Evolutionary conservation across 2,113 vertebrate species (phyloP).

Genomic region (Marmota flaviventris): DNA sequence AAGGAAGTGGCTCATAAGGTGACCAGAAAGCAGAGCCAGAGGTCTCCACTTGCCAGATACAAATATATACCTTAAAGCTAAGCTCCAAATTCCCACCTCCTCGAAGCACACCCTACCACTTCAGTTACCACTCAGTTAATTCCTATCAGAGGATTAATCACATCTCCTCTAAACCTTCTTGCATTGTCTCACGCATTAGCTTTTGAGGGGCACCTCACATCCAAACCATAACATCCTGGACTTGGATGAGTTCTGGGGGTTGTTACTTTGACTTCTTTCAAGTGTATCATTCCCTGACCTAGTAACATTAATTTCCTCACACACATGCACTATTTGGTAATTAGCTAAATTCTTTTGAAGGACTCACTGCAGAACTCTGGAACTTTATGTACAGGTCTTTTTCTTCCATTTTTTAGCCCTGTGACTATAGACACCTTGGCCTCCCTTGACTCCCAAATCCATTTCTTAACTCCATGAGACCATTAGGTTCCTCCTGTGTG

Average conservation of each 20-base stretch:
- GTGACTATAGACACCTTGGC: background rate
- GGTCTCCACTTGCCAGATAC: too few species aligned
- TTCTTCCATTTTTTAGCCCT: background rate
- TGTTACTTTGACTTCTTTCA: background rate
- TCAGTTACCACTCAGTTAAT: too few species aligned
- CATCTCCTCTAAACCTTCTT: too few species aligned
- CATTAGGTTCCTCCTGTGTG: background rate
- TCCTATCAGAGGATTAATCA: too few species aligned
- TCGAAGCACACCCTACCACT: too few species aligned
- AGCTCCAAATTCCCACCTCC: too few species aligned
- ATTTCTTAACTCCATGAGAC: conserved; percentile 38
- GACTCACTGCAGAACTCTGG: background rate
- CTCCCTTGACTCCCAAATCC: background rate
- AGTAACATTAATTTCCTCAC: background rate
- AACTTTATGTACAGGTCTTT: background rate
- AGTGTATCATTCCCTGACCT: background rate
- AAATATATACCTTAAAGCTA: too few species aligned
- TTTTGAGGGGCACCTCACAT: too few species aligned
- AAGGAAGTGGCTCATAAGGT: too few species aligned
- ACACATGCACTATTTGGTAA: background rate
- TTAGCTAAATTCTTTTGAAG: conserved; percentile 13
- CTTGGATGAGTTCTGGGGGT: background rate
- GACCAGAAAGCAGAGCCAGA: too few species aligned
- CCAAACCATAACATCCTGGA: background rate
- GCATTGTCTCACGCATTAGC: too few species aligned